Evolutionary conservation across 2,888 invertebrate genomes (phyloP), one percentile per base, ranked within the genome.

Genomic region (Caradrina clavipalpis): DNA sequence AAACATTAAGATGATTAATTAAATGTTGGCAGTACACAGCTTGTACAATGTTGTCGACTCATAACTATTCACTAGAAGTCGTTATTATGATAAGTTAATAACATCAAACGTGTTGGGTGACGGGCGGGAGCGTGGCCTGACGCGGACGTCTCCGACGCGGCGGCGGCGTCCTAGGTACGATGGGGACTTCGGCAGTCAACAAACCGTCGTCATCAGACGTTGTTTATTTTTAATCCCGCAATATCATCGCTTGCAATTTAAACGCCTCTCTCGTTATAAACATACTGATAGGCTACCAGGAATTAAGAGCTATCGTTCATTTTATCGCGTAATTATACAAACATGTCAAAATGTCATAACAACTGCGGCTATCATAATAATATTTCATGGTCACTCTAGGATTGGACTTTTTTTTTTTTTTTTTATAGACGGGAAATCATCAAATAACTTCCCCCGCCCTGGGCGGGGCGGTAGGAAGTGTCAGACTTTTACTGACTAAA

Each of bases 181-280:
- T 35, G 54, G 22, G 13, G n/a, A n/a, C n/a, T n/a, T 78, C 83
- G 78, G 74, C 69, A 64, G 35, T 71, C 50, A 70, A 49, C 69
- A 55, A 45, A 22, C 59, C 59, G 69, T 66, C 80, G 76, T 55
- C 50, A 71, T 76, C 76, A 47, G 53, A 63, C 63, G 78, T 80
- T 86, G 86, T 89, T 89, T 91, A 90, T 91, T 90, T 89, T 87
- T 83, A 86, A 81, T 78, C 75, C 65, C 64, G 80, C 82, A 76
- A 79, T 81, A 82, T 77, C 74, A 81, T 78, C 78, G 73, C 74
- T 74, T 68, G 69, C 80, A 81, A 76, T 81, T 10, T 39, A 76
- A 82, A 78, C 76, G 70, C 71, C 63, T 19, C n/a, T 74, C 75
- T 62, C 62, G 50, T 69, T 69, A 73, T 76, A 72, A 69, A 76